Evolutionary conservation across 2,797 vertebrate genomes (phyloP), one percentile per base, ranked within the genome.

Genomic region (Dendrocincla fuliginosa): DNA sequence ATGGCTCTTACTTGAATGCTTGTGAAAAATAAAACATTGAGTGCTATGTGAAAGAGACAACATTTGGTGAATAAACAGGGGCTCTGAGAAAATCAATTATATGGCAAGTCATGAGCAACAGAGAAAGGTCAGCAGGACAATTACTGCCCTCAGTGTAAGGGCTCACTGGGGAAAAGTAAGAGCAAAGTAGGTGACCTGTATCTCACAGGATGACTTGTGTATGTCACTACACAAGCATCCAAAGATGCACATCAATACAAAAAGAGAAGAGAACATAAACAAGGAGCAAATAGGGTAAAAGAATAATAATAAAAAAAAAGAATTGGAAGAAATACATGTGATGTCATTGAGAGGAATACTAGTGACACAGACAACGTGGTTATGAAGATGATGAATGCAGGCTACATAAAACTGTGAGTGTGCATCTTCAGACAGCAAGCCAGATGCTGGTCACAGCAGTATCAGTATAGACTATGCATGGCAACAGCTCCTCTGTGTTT

Each of bases 401-500:
- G 33, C 57, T 23, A 33, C 16, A 13, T 41, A 35, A 84, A 74
- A 39, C 50, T 27, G 10, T 35, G 3, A 61, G 4, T 0, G 0
- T 25, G 20, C 32, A 28, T 13, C n/a, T 41, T 73, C 71, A 49
- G 63, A 60, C 46, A 41, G 49, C 0, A 0, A 84, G n/a, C 6
- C 56, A 17, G 8, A 17, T 7, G 13, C 16, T 32, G 35, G 24
- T 63, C 67, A 55, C 10, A 68, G 47, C 18, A 63, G 5, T 11
- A 18, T 41, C n/a, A 14, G 3, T 1, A 24, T 2, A 42, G 35
- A 46, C 16, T 2, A 1, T 8, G 17, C 20, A 33, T 0, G 75
- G 17, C 49, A 59, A 25, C 10, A 76, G 23, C 32, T 84, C 50
- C 44, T 80, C 53, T 23, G 23, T 13, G 6, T 33, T 59, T 9